These are phyloP conservation scores for Pangasius mekongensis DNA, from an alignment of 2,797 vertebrate genomes.

Conservation along the genomic window DNA sequence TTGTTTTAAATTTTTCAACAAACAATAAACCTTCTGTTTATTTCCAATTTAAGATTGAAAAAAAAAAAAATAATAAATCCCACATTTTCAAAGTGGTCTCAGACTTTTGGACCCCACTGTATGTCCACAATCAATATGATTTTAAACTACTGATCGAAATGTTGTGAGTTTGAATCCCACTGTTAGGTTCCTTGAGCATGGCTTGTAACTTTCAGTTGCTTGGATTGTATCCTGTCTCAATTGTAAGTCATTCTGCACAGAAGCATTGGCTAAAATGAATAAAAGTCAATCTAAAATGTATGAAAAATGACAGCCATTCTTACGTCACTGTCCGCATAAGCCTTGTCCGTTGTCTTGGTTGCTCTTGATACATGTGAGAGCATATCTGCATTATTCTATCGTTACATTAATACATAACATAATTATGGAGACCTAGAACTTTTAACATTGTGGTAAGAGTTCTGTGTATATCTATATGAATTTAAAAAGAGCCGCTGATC, in stretches of 20 bases:
- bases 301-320: background rate
- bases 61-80: background rate
- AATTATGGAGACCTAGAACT: background rate
- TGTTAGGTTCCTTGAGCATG: too few species aligned
- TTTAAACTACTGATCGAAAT: background rate
- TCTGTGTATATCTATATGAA: background rate
- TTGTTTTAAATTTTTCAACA: background rate
- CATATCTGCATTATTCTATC: background rate
- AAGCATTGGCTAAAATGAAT: background rate
- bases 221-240: background rate
- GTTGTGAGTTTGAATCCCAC: background rate
- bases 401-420: background rate
- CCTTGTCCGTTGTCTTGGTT: background rate
- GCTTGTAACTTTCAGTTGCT: background rate
- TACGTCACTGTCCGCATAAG: background rate
- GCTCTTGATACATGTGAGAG: background rate
- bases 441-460: background rate
- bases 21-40: background rate
- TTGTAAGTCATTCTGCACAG: background rate
- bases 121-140: background rate
- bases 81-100: background rate
- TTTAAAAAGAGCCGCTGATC: background rate
- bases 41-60: background rate
- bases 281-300: background rate
- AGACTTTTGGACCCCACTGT: background rate